phyloP scores from a whole-genome alignment of 2,888 invertebrate genomes.

The Nephrotoma appendiculata region DNA sequence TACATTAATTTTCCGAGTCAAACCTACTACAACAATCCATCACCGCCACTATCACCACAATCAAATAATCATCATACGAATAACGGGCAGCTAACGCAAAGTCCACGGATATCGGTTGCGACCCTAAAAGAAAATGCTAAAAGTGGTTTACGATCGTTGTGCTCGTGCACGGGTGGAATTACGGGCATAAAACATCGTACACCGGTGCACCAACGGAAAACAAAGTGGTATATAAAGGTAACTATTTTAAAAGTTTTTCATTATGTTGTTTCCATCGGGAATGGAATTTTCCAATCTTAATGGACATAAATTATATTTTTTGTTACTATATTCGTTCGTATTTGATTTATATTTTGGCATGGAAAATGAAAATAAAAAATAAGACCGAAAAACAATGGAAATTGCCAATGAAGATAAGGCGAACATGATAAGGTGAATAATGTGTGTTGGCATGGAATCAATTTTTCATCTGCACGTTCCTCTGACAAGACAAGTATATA shows the following conservation, averaged over 20 bases:
- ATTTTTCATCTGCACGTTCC: background rate
- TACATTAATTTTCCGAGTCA: background rate
- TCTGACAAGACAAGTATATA: too few species aligned
- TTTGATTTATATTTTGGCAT: background rate
- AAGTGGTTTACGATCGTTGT: background rate
- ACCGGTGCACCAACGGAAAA: background rate
- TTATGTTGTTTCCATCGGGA: background rate
- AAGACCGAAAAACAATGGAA: background rate
- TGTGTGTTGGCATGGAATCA: background rate
- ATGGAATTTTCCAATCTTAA: background rate
- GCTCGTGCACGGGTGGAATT: background rate
- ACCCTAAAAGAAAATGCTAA: background rate
- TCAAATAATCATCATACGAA: background rate
- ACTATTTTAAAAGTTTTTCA: background rate
- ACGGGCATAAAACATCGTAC: background rate
- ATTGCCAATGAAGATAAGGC: background rate
- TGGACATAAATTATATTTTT: background rate
- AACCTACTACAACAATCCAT: background rate
- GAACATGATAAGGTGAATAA: background rate
- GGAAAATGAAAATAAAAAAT: background rate
- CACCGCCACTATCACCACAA: background rate
- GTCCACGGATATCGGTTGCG: background rate
- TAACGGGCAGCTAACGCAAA: background rate
- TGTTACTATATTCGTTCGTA: background rate
- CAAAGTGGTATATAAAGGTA: slow-evolving; percentile 1